phyloP scores from a whole-genome alignment of 2,797 vertebrate genomes.

The Sebastes aleutianus region DNA sequence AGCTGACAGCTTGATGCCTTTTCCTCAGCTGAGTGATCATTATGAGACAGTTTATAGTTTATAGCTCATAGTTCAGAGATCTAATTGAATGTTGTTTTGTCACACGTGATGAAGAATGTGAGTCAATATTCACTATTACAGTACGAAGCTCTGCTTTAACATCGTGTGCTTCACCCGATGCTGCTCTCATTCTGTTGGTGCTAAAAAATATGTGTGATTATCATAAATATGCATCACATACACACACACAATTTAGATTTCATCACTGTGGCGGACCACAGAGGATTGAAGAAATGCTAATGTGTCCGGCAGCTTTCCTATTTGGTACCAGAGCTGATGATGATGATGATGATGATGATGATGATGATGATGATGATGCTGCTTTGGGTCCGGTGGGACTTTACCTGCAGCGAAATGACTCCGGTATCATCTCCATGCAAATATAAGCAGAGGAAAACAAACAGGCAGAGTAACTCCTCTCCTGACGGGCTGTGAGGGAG shows the following conservation, averaged over 20 bases:
- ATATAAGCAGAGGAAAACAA: conserved; percentile 53
- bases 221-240: conserved; percentile 64
- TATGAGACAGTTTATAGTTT: background rate
- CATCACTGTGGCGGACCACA: conserved; percentile 46
- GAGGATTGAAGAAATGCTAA: conserved; percentile 70
- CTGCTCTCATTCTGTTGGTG: conserved; percentile 11
- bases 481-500: conserved; percentile 15
- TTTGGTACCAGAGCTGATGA: conserved; percentile 35
- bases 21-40: background rate
- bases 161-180: conserved; percentile 10
- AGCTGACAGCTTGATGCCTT: background rate
- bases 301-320: conserved; percentile 58
- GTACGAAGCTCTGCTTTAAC: conserved; percentile 34
- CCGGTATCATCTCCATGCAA: conserved; percentile 44
- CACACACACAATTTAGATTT: conserved; percentile 57
- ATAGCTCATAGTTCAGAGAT: background rate
- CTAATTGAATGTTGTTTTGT: conserved; percentile 10
- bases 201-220: conserved; percentile 36
- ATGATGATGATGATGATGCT: conserved; percentile 44
- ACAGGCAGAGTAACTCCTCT: conserved; percentile 20
- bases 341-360: conserved; percentile 44
- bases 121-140: conserved; percentile 33
- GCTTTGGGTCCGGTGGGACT: conserved; percentile 41
- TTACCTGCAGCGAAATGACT: conserved; percentile 57
- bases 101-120: conserved; percentile 33